These are phyloP conservation scores for Procavia capensis DNA, from an alignment of 2,113 vertebrate species.

Conservation along the genomic window DNA sequence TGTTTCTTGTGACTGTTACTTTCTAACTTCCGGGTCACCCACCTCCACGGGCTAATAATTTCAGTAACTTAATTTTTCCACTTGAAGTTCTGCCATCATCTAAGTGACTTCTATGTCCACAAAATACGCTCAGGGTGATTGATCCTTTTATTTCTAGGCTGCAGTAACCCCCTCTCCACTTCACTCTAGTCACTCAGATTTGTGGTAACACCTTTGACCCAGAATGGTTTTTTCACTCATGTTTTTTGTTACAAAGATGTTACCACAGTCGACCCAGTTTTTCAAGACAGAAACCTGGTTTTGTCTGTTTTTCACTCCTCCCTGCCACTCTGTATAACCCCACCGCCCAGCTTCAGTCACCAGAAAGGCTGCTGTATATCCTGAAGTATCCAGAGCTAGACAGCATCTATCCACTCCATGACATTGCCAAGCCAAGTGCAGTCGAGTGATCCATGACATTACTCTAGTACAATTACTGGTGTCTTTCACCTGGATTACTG, in stretches of 20 bases:
- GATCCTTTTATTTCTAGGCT: not conserved
- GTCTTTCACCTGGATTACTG: not conserved
- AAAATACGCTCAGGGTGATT: too few species aligned
- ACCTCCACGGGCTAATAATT: not conserved
- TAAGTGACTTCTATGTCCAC: not conserved
- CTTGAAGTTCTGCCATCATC: not conserved
- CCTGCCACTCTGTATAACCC: too few species aligned
- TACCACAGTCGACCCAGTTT: too few species aligned
- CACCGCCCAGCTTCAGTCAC: too few species aligned
- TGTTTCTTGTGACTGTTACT: not conserved
- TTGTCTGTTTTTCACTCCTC: too few species aligned
- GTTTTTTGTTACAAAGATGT: too few species aligned
- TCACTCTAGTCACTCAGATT: not conserved
- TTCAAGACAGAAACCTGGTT: too few species aligned
- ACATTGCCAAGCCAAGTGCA: too few species aligned
- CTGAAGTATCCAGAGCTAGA: not conserved
- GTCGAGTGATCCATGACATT: not conserved
- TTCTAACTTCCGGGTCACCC: not conserved
- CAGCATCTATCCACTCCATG: not conserved
- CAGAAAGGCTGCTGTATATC: too few species aligned
- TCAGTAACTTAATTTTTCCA: not conserved
- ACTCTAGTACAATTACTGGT: not conserved
- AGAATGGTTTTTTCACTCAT: not conserved
- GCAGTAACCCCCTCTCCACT: not conserved
- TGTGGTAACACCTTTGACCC: not conserved